Base-by-base conservation (phyloP, 2,888 invertebrate species). In the Thymelicus lineola region DNA sequence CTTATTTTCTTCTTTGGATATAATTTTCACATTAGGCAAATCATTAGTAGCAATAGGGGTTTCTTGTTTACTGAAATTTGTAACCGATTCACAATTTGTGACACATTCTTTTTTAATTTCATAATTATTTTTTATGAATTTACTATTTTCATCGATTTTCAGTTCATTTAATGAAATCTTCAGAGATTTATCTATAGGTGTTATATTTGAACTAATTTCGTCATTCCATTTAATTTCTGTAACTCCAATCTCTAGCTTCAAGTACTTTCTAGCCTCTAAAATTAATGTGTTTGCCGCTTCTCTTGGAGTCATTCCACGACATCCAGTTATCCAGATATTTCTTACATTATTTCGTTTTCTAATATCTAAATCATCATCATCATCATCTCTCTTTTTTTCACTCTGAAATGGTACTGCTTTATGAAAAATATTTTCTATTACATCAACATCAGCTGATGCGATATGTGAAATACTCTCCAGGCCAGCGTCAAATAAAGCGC, bases 381-480 rank as follows among this genome's bases (percentile, higher is more conserved):
- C 97, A 71, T 95, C 95, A 59, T 97, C 95, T 77, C 95, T 91
- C 81, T 95, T 95, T 84, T 97, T 97, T 72, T 95, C 95, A 78
- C 97, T 98, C 89, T 98, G 96, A 88, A 99, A 99, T 45, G 98
- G 98, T 3, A 96, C 91, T 5, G 97, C 95, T 84, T 96, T 96
- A 72, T 95, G 95, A 10, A 99, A 93, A 60, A 97, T 94, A 78
- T 96, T 95, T 87, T 98, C 98, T 67, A 99, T 94, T 3, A 94
- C 91, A 69, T 95, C 90, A 0, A 95, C 90, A 83, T 96, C 95
- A 46, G 97, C 96, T 74, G 95, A 95, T 6, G 99, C 99, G 66
- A 99, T 91, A 76, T 96, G 96, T 1, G 97, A 93, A 15, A 99
- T 94, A 6, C 95, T 96, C 82, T 96, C 96, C 75, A 97, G 96